These are phyloP conservation scores for Rhinophrynus dorsalis DNA, from an alignment of 2,797 vertebrate species.

Conservation along the genomic window DNA sequence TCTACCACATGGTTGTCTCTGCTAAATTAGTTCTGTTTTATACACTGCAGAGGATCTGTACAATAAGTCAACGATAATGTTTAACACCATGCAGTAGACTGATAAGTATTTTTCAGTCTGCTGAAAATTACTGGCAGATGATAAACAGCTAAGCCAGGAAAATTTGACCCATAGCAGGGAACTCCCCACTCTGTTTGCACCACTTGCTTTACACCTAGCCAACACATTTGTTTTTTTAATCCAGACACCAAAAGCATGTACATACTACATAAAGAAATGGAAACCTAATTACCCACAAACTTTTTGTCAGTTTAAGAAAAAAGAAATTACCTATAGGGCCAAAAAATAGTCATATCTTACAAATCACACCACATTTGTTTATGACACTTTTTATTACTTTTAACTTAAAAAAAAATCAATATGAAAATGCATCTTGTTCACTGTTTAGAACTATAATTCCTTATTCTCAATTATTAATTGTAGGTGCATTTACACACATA, in stretches of 20 bases:
- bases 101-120: conserved; percentile 48
- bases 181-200: conserved; percentile 30
- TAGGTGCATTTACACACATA: no score
- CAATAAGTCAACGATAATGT: conserved; percentile 16
- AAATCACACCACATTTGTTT: background rate
- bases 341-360: conserved; percentile 2
- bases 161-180: conserved; percentile 34
- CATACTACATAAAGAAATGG: conserved; percentile 18
- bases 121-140: conserved; percentile 37
- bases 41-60: background rate
- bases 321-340: background rate
- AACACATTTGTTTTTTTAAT: conserved; percentile 42
- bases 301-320: conserved; percentile 1
- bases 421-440: no score
- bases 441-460: no score
- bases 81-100: conserved; percentile 24
- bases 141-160: conserved; percentile 41
- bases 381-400: background rate
- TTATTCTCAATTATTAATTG: no score
- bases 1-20: background rate
- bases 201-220: conserved; percentile 44
- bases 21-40: background rate
- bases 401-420: no score
- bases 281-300: conserved; percentile 18
- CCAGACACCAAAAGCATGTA: conserved; percentile 34